phyloP scores from a whole-genome alignment of 2,888 invertebrate genomes.

The Platycheirus albimanus region DNA sequence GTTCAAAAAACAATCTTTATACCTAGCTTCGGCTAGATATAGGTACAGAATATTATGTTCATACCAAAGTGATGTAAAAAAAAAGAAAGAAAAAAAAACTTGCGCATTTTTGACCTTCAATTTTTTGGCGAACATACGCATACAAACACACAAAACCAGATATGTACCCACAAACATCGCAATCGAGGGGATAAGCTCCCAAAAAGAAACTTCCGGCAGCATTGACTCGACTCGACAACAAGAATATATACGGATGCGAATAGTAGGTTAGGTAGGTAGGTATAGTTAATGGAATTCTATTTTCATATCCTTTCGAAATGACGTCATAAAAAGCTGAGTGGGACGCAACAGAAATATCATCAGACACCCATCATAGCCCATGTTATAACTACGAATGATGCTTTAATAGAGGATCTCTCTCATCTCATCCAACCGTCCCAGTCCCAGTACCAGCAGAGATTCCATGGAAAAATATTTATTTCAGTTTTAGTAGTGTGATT shows the following conservation, averaged over 20 bases:
- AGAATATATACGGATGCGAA: not conserved
- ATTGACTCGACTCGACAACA: not conserved
- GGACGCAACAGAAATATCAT: constrained; percentile 9
- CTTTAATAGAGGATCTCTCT: constrained; percentile 1
- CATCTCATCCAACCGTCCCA: no score
- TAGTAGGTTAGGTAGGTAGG: no score
- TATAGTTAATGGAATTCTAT: constrained; percentile 49
- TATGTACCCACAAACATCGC: not conserved
- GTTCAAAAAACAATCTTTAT: constrained; percentile 10
- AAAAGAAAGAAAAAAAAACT: not conserved
- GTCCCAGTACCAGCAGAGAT: constrained; percentile 6
- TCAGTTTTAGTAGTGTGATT: no score
- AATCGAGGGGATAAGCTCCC: not conserved
- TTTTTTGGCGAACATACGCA: constrained; percentile 40
- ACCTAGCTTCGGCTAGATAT: not conserved
- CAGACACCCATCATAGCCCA: not conserved
- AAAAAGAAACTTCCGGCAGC: not conserved
- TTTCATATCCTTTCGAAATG: constrained; percentile 32
- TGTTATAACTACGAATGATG: not conserved
- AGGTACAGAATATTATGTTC: no score
- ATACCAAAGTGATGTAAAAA: no score
- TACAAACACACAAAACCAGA: not conserved
- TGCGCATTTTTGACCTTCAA: constrained; percentile 46
- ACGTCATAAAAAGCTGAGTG: constrained; percentile 1
- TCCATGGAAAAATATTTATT: constrained; percentile 1